Conservation (phyloP, 2,888 invertebrate species). For the Lapara coniferarum region DNA sequence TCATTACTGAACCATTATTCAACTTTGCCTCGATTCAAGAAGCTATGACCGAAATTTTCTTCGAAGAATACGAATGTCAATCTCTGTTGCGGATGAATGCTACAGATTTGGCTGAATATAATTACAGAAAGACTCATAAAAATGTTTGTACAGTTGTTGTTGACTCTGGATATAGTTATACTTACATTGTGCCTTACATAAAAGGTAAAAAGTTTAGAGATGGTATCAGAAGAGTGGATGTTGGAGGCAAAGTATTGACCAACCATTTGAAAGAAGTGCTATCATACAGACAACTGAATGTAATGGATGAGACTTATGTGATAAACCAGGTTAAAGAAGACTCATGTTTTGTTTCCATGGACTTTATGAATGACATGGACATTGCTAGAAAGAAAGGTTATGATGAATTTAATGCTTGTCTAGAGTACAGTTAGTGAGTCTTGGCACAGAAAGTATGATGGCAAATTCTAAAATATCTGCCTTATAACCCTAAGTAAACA, state of each 20-base stretch:
- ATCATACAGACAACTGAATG: conserved; percentile 97
- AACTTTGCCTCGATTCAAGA: conserved; percentile 97
- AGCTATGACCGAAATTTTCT: conserved; percentile 97
- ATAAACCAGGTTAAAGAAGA: conserved; percentile 99
- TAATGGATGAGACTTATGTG: conserved; percentile 99
- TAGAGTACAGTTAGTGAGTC: too few species aligned
- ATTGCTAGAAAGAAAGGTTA: conserved; percentile 81
- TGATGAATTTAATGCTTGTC: too few species aligned
- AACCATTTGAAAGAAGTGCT: conserved; percentile 99
- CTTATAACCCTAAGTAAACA: too few species aligned
- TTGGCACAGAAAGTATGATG: too few species aligned
- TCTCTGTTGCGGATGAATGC: conserved; percentile 91
- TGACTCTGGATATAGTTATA: conserved; percentile 98
- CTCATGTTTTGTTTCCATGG: conserved; percentile 94
- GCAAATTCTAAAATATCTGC: too few species aligned
- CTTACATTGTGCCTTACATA: conserved; percentile 96
- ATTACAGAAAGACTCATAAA: conserved; percentile 82
- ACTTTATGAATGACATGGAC: conserved; percentile 92
- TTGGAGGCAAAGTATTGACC: conserved; percentile 98
- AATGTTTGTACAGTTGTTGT: conserved; percentile 91
- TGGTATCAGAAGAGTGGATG: conserved; percentile 92
- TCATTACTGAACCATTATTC: conserved; percentile 97
- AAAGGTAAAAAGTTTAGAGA: conserved; percentile 86
- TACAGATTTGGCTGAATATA: conserved; percentile 90
- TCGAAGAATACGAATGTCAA: conserved; percentile 97